phyloP scores from a whole-genome alignment of 2,113 vertebrate genomes.

The Macrotis lagotis region DNA sequence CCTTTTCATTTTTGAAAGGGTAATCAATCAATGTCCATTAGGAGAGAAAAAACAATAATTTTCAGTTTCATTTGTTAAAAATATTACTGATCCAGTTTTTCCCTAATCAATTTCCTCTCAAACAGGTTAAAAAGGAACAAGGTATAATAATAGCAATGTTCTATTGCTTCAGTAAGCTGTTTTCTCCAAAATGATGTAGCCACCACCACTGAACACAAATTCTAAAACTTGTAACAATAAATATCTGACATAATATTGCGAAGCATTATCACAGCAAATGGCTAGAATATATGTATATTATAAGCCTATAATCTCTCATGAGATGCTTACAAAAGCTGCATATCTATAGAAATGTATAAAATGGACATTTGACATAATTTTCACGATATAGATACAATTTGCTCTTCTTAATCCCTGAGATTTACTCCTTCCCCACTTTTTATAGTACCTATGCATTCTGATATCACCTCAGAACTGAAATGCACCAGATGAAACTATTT shows the following conservation, averaged over 20 bases:
- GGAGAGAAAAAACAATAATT: slow-evolving; percentile 34
- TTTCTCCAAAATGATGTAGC: not conserved
- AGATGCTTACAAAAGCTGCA: too few species aligned
- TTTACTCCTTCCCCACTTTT: too few species aligned
- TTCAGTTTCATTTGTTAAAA: slow-evolving; percentile 40
- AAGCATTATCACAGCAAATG: not conserved
- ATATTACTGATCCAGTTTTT: slow-evolving; percentile 35
- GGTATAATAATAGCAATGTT: not conserved
- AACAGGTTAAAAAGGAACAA: not conserved
- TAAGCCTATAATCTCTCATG: too few species aligned
- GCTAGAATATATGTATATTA: too few species aligned
- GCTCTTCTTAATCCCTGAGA: too few species aligned
- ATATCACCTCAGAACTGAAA: too few species aligned
- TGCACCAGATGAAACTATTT: too few species aligned
- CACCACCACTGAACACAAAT: not conserved
- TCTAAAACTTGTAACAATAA: not conserved
- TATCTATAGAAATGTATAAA: too few species aligned
- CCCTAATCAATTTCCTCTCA: slow-evolving; percentile 49
- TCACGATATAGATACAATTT: too few species aligned
- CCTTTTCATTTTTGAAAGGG: slow-evolving; percentile 33
- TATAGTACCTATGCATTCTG: too few species aligned
- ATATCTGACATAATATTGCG: not conserved
- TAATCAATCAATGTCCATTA: slow-evolving; percentile 16
- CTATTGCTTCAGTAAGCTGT: not conserved
- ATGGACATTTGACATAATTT: too few species aligned